Evolutionary conservation across 2,797 vertebrate genomes (phyloP).

Genomic region (Aulostomus chinensis): DNA sequence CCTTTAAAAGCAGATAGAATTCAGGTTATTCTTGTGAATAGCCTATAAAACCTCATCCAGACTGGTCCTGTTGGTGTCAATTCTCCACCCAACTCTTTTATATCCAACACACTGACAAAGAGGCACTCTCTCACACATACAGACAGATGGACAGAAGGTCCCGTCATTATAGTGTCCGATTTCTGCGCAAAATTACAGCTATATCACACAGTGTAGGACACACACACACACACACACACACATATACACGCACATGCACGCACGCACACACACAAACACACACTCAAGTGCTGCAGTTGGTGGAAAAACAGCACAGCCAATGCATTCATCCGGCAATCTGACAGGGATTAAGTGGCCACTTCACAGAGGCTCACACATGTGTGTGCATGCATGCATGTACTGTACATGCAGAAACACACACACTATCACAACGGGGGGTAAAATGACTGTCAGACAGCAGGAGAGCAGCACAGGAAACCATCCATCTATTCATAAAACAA

Average conservation of each 20-base stretch:
- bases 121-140: constrained; percentile 48
- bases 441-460: constrained; percentile 43
- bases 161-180: constrained; percentile 70
- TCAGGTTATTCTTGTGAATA: constrained; percentile 36
- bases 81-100: constrained; percentile 47
- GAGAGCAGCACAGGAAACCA: constrained; percentile 56
- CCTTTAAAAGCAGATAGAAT: constrained; percentile 47
- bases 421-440: constrained; percentile 14
- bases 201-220: constrained; percentile 51
- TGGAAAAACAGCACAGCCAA: constrained; percentile 65
- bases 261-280: constrained; percentile 11
- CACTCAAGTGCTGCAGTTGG: constrained; percentile 52
- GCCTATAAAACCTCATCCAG: constrained; percentile 43
- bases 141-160: constrained; percentile 66
- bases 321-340: constrained; percentile 65
- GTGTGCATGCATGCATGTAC: constrained; percentile 32
- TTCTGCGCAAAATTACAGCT: constrained; percentile 69
- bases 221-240: constrained; percentile 18
- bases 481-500: constrained; percentile 64
- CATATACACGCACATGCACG: constrained; percentile 11
- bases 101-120: constrained; percentile 47
- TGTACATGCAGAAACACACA: constrained; percentile 25
- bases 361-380: constrained; percentile 51
- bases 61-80: constrained; percentile 43
- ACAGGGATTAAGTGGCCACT: constrained; percentile 71